Evolutionary conservation across 2,888 invertebrate genomes (phyloP).

Genomic region (Schrankia costaestrigalis): DNA sequence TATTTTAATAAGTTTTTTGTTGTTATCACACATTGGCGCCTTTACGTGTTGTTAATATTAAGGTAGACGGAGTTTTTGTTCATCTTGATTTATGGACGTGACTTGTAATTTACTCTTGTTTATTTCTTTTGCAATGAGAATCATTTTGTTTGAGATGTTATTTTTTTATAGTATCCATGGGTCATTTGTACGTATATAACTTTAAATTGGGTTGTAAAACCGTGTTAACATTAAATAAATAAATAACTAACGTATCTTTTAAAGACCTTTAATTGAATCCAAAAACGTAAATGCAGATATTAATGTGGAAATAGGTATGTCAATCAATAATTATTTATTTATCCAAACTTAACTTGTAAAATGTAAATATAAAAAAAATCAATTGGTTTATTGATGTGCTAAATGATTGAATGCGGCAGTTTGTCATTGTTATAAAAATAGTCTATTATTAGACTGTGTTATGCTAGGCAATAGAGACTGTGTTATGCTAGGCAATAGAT

Average conservation of each 20-base stretch:
- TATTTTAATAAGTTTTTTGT: not conserved
- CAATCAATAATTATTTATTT: too few relatives aligned
- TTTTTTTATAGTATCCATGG: not conserved
- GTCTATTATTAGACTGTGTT: too few relatives aligned
- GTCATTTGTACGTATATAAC: not conserved
- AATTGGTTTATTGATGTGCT: too few relatives aligned
- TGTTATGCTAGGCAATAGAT: conserved; percentile 26
- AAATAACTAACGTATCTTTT: conserved; percentile 5
- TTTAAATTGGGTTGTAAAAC: not conserved
- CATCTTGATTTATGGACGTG: conserved; percentile 19
- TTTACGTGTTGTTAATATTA: not conserved
- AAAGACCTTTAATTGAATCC: conserved; percentile 17
- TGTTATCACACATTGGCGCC: not conserved
- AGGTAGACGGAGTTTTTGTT: conserved; percentile 15
- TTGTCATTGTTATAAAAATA: too few relatives aligned
- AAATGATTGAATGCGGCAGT: too few relatives aligned
- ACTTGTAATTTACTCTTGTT: too few relatives aligned
- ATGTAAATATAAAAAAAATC: too few relatives aligned
- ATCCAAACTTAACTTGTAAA: too few relatives aligned
- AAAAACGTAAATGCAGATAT: conserved; percentile 25
- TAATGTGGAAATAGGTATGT: too few relatives aligned
- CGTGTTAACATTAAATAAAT: not conserved
- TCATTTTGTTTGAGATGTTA: too few relatives aligned
- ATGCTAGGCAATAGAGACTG: too few relatives aligned
- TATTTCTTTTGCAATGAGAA: too few relatives aligned